A percentile compares a stretch with the other conserved stretches of the same genome.
Evolutionary conservation across 2,888 invertebrate genomes (phyloP).

Genomic region (Eristalis pertinax): DNA sequence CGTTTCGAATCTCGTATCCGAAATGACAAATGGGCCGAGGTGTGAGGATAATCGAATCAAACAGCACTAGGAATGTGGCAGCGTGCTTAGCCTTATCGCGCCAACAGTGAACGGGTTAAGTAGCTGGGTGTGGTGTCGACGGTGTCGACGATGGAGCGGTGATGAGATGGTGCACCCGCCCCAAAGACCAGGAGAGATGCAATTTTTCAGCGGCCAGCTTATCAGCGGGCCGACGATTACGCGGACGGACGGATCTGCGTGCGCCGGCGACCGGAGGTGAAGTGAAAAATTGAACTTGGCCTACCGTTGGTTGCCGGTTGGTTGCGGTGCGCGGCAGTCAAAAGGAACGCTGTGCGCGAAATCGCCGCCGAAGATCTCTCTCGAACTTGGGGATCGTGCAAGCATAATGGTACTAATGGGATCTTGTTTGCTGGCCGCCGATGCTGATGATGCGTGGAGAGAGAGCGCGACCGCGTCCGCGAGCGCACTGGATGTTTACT

Average conservation of each 20-base stretch:
- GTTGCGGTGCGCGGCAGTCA: slow-evolving; percentile 14
- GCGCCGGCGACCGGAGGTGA: slow-evolving; percentile 17
- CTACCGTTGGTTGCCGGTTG: slow-evolving; percentile 54
- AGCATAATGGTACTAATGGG: slow-evolving; percentile 55
- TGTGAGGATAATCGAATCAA: slow-evolving; percentile 67
- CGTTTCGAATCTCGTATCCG: slow-evolving; percentile 26
- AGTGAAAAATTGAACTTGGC: slow-evolving; percentile 70
- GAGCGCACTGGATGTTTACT: slow-evolving; percentile 38
- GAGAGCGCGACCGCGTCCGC: too few relatives aligned
- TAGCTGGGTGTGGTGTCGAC: slow-evolving; percentile 58
- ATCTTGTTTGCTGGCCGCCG: slow-evolving; percentile 48
- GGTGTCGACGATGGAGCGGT: too few relatives aligned
- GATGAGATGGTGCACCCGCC: slow-evolving; percentile 4
- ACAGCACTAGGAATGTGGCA: slow-evolving; percentile 56
- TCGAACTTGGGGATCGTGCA: slow-evolving; percentile 35
- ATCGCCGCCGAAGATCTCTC: slow-evolving; percentile 59
- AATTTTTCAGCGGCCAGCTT: slow-evolving; percentile 65
- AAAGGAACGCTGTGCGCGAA: slow-evolving; percentile 43
- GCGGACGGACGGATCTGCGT: slow-evolving; percentile 24
- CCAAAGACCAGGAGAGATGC: slow-evolving; percentile 20
- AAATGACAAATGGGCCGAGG: slow-evolving; percentile 67
- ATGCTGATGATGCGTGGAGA: slow-evolving; percentile 51
- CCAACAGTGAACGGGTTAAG: slow-evolving; percentile 53
- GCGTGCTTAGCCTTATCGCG: slow-evolving; percentile 46
- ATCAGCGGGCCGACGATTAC: slow-evolving; percentile 54